A percentile compares a stretch with the other conserved stretches of the same genome.
Evolutionary conservation across 2,797 vertebrate species (phyloP).

Genomic region (Glyptemys insculpta): DNA sequence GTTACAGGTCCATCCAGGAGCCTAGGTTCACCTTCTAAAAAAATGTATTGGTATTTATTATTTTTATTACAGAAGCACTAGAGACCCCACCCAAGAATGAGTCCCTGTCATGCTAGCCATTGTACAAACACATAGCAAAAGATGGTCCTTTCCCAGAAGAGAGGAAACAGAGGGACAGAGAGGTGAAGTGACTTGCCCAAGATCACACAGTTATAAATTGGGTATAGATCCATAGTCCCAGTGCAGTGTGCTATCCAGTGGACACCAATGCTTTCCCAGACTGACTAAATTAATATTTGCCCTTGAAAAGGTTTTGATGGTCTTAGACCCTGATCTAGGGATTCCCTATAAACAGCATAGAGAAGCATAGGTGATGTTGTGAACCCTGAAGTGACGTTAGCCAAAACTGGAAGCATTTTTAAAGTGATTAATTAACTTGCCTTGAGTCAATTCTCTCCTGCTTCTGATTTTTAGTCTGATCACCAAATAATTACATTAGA

Average conservation of each 20-base stretch:
- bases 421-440: background rate
- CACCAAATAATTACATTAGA: background rate
- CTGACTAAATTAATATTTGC: background rate
- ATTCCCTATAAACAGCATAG: background rate
- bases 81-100: background rate
- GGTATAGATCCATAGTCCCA: background rate
- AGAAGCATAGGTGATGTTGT: background rate
- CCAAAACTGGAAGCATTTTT: background rate
- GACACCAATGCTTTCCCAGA: background rate
- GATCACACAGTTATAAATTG: background rate
- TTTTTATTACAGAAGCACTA: background rate
- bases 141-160: background rate
- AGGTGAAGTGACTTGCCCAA: background rate
- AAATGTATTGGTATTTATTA: background rate
- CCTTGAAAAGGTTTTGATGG: background rate
- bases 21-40: background rate
- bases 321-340: background rate
- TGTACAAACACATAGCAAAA: background rate
- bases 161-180: background rate
- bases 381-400: background rate
- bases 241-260: background rate
- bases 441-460: background rate
- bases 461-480: background rate
- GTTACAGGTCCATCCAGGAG: background rate
- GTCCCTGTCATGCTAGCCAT: accelerated